These are phyloP conservation scores for Portunus trituberculatus DNA, from an alignment of 1,140 invertebrate species.

Conservation along the genomic window DNA sequence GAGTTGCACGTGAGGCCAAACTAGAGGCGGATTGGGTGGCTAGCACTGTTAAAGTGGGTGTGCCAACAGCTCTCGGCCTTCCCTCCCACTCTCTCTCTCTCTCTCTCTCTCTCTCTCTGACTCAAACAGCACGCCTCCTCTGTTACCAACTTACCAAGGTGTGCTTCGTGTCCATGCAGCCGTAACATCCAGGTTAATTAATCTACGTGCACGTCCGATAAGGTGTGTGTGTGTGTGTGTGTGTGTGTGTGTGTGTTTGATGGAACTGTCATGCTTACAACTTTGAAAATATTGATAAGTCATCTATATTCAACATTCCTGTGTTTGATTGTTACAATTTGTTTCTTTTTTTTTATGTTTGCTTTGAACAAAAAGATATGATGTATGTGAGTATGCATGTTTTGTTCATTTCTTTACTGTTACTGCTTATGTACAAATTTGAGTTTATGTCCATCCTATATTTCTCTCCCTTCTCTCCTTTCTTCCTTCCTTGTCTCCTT, in stretches of 20 bases:
- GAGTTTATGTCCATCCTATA: neutral
- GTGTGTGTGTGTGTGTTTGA: neutral
- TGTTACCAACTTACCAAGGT: too few species aligned
- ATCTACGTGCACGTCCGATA: too few species aligned
- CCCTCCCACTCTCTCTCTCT: neutral
- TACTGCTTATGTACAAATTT: neutral
- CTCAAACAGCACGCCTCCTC: neutral
- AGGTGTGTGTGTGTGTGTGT: neutral
- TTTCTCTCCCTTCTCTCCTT: slow-evolving; percentile 30
- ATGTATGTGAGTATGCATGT: neutral
- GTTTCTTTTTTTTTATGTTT: too few species aligned
- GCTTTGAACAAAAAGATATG: too few species aligned
- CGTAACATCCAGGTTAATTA: neutral
- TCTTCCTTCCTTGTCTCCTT: slow-evolving; percentile 5
- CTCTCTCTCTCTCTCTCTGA: slow-evolving; percentile 14
- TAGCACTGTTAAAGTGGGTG: neutral
- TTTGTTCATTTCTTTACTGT: neutral
- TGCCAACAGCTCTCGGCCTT: neutral
- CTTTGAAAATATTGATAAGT: too few species aligned
- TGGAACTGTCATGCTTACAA: neutral
- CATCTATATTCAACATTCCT: too few species aligned
- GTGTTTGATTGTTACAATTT: too few species aligned
- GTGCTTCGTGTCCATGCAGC: neutral
- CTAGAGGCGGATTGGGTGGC: neutral
- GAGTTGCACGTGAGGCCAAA: neutral